phyloP scores from a whole-genome alignment of 2,888 invertebrate genomes.

The Nematopogon swammerdamellus region DNA sequence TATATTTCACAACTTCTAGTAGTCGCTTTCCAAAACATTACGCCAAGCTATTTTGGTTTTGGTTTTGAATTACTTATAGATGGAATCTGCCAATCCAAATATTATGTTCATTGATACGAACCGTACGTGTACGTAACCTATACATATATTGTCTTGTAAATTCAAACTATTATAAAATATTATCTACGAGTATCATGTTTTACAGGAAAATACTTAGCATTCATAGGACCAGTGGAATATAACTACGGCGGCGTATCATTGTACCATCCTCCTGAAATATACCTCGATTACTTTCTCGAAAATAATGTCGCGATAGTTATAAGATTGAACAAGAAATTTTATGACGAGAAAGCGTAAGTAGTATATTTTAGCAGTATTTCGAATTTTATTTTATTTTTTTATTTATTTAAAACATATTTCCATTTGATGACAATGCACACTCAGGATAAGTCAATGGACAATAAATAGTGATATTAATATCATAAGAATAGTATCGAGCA shows the following conservation, averaged over 20 bases:
- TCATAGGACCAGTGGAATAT: slow-evolving; percentile 73
- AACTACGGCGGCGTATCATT: slow-evolving; percentile 47
- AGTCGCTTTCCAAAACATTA: neutral
- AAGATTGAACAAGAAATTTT: slow-evolving; percentile 79
- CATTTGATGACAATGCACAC: too few species aligned
- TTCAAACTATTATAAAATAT: too few species aligned
- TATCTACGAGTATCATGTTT: too few species aligned
- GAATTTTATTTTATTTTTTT: neutral
- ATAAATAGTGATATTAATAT: too few species aligned
- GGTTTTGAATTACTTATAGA: neutral
- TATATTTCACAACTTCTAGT: too few species aligned
- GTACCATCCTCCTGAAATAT: slow-evolving; percentile 72
- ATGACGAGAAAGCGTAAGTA: slow-evolving; percentile 66
- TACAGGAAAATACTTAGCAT: slow-evolving; percentile 75
- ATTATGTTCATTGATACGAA: too few species aligned
- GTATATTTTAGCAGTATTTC: neutral
- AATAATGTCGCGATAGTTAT: slow-evolving; percentile 80
- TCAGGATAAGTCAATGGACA: too few species aligned
- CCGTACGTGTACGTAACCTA: too few species aligned
- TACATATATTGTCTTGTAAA: too few species aligned
- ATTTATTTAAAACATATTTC: too few species aligned
- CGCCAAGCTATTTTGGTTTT: neutral
- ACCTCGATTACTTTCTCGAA: slow-evolving; percentile 78
- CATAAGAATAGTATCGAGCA: too few species aligned
- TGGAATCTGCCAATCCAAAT: too few species aligned